A percentile compares a stretch with the other conserved stretches of the same genome.
phyloP scores from a whole-genome alignment of 2,888 invertebrate genomes.

The Athripsodes cinereus region DNA sequence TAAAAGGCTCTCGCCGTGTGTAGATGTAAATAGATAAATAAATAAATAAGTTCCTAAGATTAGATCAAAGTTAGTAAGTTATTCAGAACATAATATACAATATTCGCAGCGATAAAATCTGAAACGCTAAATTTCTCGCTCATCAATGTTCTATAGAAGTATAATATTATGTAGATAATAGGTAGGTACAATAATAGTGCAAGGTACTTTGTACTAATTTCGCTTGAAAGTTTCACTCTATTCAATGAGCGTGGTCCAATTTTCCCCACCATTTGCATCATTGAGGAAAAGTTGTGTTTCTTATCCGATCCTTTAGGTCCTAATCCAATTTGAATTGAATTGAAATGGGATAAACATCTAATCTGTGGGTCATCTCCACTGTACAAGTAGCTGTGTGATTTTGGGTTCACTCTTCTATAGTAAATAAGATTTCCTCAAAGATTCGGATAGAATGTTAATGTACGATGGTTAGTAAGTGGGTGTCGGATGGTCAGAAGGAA shows the following conservation, averaged over 20 bases:
- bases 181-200: too few species aligned
- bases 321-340: constrained; percentile 17
- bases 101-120: too few species aligned
- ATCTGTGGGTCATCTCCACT: constrained; percentile 13
- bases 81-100: too few species aligned
- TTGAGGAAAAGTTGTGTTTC: not conserved
- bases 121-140: too few species aligned
- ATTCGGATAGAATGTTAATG: constrained; percentile 2
- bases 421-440: constrained; percentile 1
- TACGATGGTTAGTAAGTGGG: not conserved
- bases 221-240: too few species aligned
- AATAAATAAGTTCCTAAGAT: too few species aligned
- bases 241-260: not conserved
- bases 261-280: not conserved
- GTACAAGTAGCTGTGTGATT: constrained; percentile 12
- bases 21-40: too few species aligned
- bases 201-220: too few species aligned
- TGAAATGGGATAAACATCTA: constrained; percentile 19
- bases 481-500: not conserved
- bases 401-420: not conserved
- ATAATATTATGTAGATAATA: too few species aligned
- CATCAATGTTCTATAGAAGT: too few species aligned
- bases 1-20: too few species aligned
- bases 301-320: not conserved
- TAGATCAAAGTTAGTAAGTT: too few species aligned